These are phyloP conservation scores for Nothura maculosa DNA, from an alignment of 2,797 vertebrate genomes.

Conservation along the genomic window DNA sequence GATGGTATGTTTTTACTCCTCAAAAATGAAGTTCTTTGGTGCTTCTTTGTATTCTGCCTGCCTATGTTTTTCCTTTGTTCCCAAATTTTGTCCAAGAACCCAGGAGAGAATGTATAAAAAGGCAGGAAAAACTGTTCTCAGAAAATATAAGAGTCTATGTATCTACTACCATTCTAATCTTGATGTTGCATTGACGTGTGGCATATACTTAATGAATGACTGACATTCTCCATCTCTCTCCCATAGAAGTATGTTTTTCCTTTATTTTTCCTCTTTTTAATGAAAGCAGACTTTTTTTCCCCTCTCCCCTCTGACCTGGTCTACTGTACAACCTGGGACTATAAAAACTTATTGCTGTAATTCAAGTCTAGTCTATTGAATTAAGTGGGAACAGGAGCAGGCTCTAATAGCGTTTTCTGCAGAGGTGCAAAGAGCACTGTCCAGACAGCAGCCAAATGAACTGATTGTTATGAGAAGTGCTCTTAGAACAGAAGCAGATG, in stretches of 20 bases:
- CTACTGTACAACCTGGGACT: not conserved
- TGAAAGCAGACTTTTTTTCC: not conserved
- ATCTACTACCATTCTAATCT: not conserved
- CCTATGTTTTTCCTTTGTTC: not conserved
- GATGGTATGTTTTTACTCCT: too few species aligned
- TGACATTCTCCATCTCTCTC: rapidly evolving
- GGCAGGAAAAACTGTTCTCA: not conserved
- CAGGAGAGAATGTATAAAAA: not conserved
- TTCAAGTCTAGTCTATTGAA: not conserved
- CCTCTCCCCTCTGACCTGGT: not conserved
- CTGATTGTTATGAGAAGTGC: not conserved
- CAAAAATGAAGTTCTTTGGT: not conserved
- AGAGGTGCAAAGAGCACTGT: not conserved
- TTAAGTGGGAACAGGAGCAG: not conserved
- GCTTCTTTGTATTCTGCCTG: not conserved
- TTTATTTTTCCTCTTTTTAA: not conserved
- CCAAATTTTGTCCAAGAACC: not conserved
- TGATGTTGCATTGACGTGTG: not conserved
- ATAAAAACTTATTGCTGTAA: not conserved
- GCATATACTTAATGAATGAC: not conserved
- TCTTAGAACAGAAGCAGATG: not conserved
- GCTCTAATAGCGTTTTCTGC: not conserved
- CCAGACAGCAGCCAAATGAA: not conserved
- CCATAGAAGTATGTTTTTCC: rapidly evolving
- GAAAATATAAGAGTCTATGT: not conserved